A percentile compares a stretch with the other conserved stretches of the same genome.
These are phyloP conservation scores for Triplophysa yarkandensis DNA, from an alignment of 2,797 vertebrate genomes.

Conservation along the genomic window DNA sequence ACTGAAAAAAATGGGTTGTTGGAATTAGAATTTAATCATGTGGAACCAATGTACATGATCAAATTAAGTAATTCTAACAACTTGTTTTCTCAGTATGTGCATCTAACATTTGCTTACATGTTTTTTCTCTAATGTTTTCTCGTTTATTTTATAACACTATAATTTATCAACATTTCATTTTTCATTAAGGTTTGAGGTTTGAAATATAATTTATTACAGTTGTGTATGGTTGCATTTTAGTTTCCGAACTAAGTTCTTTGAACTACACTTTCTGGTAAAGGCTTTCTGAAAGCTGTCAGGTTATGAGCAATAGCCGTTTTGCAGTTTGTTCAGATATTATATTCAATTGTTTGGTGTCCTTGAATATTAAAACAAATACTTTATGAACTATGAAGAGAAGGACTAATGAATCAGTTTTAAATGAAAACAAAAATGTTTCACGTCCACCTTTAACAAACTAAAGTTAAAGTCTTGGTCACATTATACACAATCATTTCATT, in stretches of 20 bases:
- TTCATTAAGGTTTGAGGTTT: too few relatives aligned
- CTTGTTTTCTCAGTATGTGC: too few relatives aligned
- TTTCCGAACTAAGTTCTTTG: too few relatives aligned
- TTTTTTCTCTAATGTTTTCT: neutral
- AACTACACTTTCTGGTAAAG: too few relatives aligned
- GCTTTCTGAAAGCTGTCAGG: too few relatives aligned
- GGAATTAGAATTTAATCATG: too few relatives aligned
- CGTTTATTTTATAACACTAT: neutral
- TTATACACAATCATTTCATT: neutral
- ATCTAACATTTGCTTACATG: constrained; percentile 2
- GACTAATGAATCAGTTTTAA: constrained; percentile 12
- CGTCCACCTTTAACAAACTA: neutral
- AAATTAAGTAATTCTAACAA: too few relatives aligned
- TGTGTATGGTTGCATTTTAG: too few relatives aligned
- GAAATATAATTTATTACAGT: too few relatives aligned
- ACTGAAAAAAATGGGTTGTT: too few relatives aligned
- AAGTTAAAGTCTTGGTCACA: constrained; percentile 1
- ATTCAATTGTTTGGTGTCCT: constrained; percentile 2
- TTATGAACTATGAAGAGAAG: neutral
- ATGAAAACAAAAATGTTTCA: neutral
- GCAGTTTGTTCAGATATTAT: neutral
- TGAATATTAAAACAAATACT: neutral
- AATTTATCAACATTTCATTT: too few relatives aligned
- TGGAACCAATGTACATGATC: too few relatives aligned
- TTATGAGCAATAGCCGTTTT: neutral